Evolutionary conservation across 2,888 invertebrate species (phyloP).

Genomic region (Chaetoderma sp.): DNA sequence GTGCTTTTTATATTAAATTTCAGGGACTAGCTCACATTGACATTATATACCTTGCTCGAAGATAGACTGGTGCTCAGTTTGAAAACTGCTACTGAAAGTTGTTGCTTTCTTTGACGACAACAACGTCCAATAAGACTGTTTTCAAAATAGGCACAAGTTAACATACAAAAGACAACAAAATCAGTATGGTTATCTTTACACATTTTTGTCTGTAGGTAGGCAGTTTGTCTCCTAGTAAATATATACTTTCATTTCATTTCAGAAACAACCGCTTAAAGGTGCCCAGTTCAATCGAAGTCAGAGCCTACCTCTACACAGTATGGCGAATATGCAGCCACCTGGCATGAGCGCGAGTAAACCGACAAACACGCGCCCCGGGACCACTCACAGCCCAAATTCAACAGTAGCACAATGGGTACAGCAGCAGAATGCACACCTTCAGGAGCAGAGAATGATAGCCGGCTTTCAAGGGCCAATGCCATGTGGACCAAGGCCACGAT

Average conservation of each 20-base stretch:
- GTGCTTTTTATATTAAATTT: no score
- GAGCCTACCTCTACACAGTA: constrained; percentile 39
- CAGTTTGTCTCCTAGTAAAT: background rate
- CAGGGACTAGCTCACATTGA: no score
- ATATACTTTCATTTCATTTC: constrained; percentile 62
- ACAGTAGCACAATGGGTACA: constrained; percentile 65
- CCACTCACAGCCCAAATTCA: constrained; percentile 46
- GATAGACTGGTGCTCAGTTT: no score
- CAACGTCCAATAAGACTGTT: no score
- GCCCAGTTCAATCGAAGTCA: constrained; percentile 81
- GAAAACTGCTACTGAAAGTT: no score
- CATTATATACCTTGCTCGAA: no score
- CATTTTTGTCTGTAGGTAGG: no score
- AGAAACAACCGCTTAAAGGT: constrained; percentile 91
- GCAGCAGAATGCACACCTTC: constrained; percentile 62
- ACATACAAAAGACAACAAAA: no score
- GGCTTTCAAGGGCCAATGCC: constrained; percentile 1
- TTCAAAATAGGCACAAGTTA: no score
- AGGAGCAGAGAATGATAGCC: constrained; percentile 50
- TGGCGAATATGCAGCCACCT: constrained; percentile 33
- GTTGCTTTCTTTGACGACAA: no score
- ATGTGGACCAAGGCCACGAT: constrained; percentile 37
- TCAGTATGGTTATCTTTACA: no score
- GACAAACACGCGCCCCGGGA: constrained; percentile 38
- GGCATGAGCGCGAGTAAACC: constrained; percentile 45